A percentile compares a stretch with the other conserved stretches of the same genome.
Evolutionary conservation across 2,797 vertebrate species (phyloP).

Genomic region (Sebastes ruberrimus): DNA sequence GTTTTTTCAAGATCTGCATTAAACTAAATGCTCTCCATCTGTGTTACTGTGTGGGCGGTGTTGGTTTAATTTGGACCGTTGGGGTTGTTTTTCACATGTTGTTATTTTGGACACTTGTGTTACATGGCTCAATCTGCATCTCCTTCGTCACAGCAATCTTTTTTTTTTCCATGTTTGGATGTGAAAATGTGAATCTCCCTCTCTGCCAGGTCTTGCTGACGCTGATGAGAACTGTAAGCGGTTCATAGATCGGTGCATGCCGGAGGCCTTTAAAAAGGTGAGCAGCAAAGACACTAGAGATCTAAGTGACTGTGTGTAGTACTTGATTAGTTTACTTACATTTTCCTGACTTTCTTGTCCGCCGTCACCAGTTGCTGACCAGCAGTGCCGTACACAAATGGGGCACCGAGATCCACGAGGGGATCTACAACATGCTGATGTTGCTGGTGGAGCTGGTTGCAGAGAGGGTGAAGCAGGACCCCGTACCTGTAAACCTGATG

Average conservation of each 20-base stretch:
- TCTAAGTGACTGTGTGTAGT: neutral
- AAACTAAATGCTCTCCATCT: constrained; percentile 21
- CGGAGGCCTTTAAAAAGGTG: constrained; percentile 99
- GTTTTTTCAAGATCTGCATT: neutral
- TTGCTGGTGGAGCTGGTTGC: constrained; percentile 96
- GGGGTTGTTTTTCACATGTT: constrained; percentile 45
- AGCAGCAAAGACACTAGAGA: constrained; percentile 23
- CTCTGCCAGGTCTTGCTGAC: constrained; percentile 89
- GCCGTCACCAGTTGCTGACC: constrained; percentile 88
- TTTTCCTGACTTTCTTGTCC: neutral
- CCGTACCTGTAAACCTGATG: constrained; percentile 92
- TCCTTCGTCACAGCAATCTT: neutral
- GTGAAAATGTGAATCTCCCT: constrained; percentile 1
- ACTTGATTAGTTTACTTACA: neutral
- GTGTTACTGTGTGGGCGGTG: constrained; percentile 18
- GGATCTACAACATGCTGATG: constrained; percentile 99
- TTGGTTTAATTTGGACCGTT: constrained; percentile 29
- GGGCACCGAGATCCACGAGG: constrained; percentile 99
- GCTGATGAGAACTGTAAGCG: constrained; percentile 99
- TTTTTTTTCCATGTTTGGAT: neutral
- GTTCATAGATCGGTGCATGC: constrained; percentile 98
- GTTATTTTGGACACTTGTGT: constrained; percentile 40
- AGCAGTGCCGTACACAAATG: constrained; percentile 99
- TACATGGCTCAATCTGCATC: constrained; percentile 16
- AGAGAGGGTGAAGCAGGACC: constrained; percentile 96